phyloP scores from a whole-genome alignment of 1,140 invertebrate species.

The Drosophila mayri region DNA sequence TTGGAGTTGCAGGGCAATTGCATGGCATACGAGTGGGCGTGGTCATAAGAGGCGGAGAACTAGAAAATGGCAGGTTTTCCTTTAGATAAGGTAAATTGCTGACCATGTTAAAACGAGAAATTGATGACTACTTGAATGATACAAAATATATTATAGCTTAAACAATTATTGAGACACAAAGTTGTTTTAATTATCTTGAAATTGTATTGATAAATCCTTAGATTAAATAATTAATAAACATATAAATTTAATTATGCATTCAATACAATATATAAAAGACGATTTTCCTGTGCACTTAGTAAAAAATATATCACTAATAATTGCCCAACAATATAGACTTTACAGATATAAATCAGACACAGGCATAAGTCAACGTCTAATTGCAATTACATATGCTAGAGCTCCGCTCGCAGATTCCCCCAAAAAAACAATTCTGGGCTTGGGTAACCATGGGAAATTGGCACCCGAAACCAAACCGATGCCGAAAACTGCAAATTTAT shows the following conservation, averaged over 20 bases:
- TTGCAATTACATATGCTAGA: neutral
- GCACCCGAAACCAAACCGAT: constrained; percentile 16
- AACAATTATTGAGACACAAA: too few relatives aligned
- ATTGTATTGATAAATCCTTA: neutral
- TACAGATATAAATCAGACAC: neutral
- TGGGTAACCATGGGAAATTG: constrained; percentile 25
- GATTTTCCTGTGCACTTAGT: neutral
- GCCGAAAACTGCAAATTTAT: constrained; percentile 57
- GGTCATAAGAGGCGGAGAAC: constrained; percentile 17
- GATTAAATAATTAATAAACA: neutral
- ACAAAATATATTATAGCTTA: too few relatives aligned
- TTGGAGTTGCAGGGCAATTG: constrained; percentile 44
- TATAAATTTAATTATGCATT: too few relatives aligned
- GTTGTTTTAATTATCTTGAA: neutral
- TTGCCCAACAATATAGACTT: neutral
- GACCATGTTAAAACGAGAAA: neutral
- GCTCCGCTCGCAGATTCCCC: neutral
- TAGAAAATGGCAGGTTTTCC: constrained; percentile 6
- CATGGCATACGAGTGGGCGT: constrained; percentile 42
- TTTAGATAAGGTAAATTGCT: constrained; percentile 13
- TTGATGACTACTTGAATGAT: neutral
- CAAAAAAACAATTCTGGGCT: neutral
- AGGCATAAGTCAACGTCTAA: constrained; percentile 3
- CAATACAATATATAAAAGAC: neutral
- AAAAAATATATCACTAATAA: neutral